A percentile compares a stretch with the other conserved stretches of the same genome.
These are phyloP conservation scores for Tangara arthus DNA, from an alignment of 2,797 vertebrate genomes.

Conservation along the genomic window DNA sequence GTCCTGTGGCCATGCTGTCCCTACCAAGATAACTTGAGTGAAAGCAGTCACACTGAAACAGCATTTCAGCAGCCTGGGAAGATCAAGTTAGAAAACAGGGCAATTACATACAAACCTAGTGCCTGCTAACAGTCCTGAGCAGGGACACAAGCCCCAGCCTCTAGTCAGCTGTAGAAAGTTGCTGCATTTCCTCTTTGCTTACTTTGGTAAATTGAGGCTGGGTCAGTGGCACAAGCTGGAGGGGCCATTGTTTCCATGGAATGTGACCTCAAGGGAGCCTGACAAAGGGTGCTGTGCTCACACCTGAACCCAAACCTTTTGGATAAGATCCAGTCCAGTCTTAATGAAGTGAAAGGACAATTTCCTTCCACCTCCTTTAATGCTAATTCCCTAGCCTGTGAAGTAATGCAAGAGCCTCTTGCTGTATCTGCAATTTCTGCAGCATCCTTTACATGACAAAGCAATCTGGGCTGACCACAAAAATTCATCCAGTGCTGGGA, in stretches of 20 bases:
- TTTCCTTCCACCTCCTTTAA: background rate
- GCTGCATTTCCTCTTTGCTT: background rate
- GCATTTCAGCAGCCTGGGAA: background rate
- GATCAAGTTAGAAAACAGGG: background rate
- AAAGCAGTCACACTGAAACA: background rate
- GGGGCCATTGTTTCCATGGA: fast-evolving
- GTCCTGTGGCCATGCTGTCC: background rate
- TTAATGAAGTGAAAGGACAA: background rate
- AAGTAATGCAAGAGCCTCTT: background rate
- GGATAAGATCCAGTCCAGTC: background rate
- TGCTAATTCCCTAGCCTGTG: background rate
- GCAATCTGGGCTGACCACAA: background rate
- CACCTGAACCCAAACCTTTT: background rate
- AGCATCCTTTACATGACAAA: conserved; percentile 23
- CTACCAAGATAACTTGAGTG: background rate
- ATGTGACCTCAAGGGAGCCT: background rate
- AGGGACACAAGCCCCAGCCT: background rate
- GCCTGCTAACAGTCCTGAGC: background rate
- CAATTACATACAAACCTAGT: background rate
- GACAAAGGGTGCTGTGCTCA: background rate
- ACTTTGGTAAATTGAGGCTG: background rate
- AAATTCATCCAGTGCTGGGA: background rate
- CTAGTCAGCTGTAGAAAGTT: background rate
- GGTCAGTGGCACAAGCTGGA: background rate
- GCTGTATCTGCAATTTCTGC: conserved; percentile 4